Evolutionary conservation across 2,113 vertebrate genomes (phyloP).

Genomic region (Rhea americana): DNA sequence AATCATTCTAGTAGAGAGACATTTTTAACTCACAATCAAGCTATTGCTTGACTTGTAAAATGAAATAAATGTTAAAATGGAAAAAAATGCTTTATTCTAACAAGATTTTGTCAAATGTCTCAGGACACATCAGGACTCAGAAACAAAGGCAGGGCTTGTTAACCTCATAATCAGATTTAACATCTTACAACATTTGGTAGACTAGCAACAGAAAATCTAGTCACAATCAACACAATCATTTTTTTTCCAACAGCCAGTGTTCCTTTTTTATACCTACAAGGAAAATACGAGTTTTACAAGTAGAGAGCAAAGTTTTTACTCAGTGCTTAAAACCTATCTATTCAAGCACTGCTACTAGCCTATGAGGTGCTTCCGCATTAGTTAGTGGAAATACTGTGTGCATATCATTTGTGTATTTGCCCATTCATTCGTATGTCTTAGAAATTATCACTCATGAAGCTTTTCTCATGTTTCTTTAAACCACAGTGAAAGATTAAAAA

Average conservation of each 20-base stretch:
- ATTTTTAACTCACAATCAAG: neutral
- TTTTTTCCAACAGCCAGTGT: neutral
- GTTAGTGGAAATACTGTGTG: accelerated
- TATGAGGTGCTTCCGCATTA: accelerated
- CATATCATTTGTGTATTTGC: accelerated
- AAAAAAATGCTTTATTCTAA: neutral
- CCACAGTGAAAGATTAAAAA: neutral
- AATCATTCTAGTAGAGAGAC: accelerated
- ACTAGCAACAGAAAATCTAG: accelerated
- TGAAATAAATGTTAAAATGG: accelerated
- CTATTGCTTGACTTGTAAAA: accelerated
- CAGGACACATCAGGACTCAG: neutral
- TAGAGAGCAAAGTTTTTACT: neutral
- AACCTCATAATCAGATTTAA: accelerated
- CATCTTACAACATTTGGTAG: accelerated
- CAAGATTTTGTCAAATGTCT: accelerated
- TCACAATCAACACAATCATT: accelerated
- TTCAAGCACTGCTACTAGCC: neutral
- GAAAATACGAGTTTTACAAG: accelerated
- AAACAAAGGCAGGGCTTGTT: neutral
- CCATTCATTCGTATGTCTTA: neutral
- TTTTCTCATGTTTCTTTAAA: too few species aligned
- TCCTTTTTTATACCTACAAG: neutral
- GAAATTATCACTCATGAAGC: accelerated
- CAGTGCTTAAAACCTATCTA: accelerated